Base-by-base conservation (phyloP, 2,113 vertebrate species). In the Budorcas taxicolor region DNA sequence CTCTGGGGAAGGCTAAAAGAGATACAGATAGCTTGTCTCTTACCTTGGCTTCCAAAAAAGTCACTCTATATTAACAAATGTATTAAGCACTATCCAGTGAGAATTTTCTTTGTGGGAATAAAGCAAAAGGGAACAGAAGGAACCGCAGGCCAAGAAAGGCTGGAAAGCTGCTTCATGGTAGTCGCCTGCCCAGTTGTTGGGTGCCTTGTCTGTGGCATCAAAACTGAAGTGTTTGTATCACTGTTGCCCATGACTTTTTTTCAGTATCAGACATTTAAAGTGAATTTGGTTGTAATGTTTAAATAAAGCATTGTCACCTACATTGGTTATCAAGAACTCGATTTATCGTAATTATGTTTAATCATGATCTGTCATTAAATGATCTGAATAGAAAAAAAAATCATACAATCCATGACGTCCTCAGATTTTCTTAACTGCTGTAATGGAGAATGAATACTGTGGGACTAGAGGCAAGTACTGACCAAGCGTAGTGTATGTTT, bases 251-350 rank as follows among this genome's bases (percentile, higher is more conserved):
- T 86, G 60, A 25, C 11, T 57, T 33, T 60, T 74, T 23, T 58
- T 31, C n/a, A 9, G 21, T 84, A 23, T 91, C 81, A 47, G 11
- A 97, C 45, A n/a, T 74, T 84, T 29, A 33, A 55, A 91, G 83
- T 91, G 60, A 78, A 84, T 93, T 81, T 95, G 25, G 13, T 87
- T 97, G 96, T 96, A 29, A 90, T 81, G 53, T 94, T 96, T 76
- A 89, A 98, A 97, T 97, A 97, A 98, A 98, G 87, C 62, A 53
- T 94, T 97, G 90, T 86, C 74, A 91, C 60, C 53, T 83, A 67
- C 45, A 1, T 45, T 45, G 62, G 87, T 86, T 64, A 88, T n/a
- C 57, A 91, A 83, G 95, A 74, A 58, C 43, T 95, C 52, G 27
- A 43, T 94, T 91, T 85, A 58, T 64, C 31, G 25, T 31, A 36